Evolutionary conservation across 2,797 vertebrate species (phyloP), one percentile per base, ranked within the genome.

Genomic region (Coreius guichenoti): DNA sequence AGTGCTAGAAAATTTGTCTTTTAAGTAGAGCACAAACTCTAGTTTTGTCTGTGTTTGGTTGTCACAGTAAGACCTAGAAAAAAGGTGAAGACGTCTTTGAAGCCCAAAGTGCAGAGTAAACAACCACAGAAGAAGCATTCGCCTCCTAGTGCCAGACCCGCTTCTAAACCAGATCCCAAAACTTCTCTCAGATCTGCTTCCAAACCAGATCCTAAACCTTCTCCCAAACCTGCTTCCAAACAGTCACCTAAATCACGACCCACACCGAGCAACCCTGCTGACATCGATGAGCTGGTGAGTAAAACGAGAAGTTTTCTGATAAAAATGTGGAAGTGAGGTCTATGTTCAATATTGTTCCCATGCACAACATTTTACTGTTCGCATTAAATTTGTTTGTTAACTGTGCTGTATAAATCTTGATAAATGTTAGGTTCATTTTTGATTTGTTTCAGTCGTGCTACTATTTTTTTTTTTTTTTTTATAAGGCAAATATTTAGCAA

Each of bases 221-320:
- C 97, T 2, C 95, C 95, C 16, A 89, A 94, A 65, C 49, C 78
- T 14, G 45, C 73, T n/a, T 76, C 87, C 33, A 91, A 91, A 84
- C 90, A 93, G 89, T 63, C 91, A 83, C 86, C 67, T 23, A 94
- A 86, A 79, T 94, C 92, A 33, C 94, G 90, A 85, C 85, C 4
- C 0, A 89, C 93, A 7, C 92, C 95, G 68, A 95, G 90, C 92
- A 96, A 95, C 14, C 96, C 95, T 0, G 93, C 95, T 4, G 97
- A 99, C 93, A 97, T 99, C 0, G 98, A 99, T 0, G 98, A 99
- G 88, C 94, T 99, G 96, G 98, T 99, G 93, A 95, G 96, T 81
- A 58, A 63, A 33, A 14, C 2, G 1, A 31, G 5, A 54, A 43
- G 39, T 43, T 1, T 11, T 43, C 8, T 36, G 33, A 36, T 36